These are phyloP conservation scores for Malurus splendens DNA, from an alignment of 2,797 vertebrate species.

Conservation along the genomic window DNA sequence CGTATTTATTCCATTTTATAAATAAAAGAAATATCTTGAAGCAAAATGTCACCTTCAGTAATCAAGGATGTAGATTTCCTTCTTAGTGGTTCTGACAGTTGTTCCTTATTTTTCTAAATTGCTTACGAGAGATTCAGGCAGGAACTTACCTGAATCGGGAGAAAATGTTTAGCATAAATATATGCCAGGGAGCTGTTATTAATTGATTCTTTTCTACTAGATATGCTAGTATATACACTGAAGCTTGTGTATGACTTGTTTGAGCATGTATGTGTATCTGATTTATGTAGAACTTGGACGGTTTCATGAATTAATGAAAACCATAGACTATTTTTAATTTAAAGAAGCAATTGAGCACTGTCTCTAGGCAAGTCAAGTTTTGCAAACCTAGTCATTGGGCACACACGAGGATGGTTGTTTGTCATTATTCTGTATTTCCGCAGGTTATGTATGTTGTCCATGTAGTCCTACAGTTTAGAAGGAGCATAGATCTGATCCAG, in stretches of 20 bases:
- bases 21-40: neutral
- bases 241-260: neutral
- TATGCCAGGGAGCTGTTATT: neutral
- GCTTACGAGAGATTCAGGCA: neutral
- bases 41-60: neutral
- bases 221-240: neutral
- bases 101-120: neutral
- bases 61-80: neutral
- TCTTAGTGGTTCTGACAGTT: neutral
- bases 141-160: neutral
- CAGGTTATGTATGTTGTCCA: neutral
- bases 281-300: neutral
- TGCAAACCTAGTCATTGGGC: neutral
- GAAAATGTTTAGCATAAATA: neutral
- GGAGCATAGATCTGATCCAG: neutral
- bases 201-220: neutral
- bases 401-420: neutral
- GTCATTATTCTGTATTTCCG: neutral
- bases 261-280: neutral
- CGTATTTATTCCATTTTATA: neutral
- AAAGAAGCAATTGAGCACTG: neutral
- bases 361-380: neutral
- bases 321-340: neutral
- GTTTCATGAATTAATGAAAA: neutral
- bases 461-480: neutral